These are phyloP conservation scores for Pseudanteris insignis DNA, from an alignment of 2,888 invertebrate genomes.

Conservation along the genomic window DNA sequence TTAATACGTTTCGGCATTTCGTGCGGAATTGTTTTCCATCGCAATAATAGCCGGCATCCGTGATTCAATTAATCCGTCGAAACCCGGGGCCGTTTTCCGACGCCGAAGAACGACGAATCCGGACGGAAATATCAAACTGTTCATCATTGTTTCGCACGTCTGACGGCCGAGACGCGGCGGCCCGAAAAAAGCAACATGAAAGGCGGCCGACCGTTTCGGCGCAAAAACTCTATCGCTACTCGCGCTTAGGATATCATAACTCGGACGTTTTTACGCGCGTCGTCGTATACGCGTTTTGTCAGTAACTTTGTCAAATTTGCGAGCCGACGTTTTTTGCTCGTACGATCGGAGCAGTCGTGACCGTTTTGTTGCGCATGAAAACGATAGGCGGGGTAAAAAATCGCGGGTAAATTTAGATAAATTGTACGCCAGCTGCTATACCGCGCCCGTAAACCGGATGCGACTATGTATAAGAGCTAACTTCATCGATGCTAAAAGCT, in stretches of 20 bases:
- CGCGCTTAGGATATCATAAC: slow-evolving; percentile 27
- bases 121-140: slow-evolving; percentile 11
- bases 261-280: slow-evolving; percentile 7
- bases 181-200: slow-evolving; percentile 16
- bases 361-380: slow-evolving; percentile 31
- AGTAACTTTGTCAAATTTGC: slow-evolving; percentile 45
- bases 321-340: slow-evolving; percentile 40
- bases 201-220: no score
- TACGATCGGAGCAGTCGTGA: slow-evolving; percentile 20
- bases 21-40: neutral
- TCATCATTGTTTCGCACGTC: slow-evolving; percentile 13
- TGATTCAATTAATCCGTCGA: slow-evolving; percentile 31
- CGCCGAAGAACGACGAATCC: slow-evolving; percentile 10
- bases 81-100: no score
- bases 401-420: slow-evolving; percentile 45
- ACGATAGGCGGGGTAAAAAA: slow-evolving; percentile 34
- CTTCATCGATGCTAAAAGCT: slow-evolving; percentile 51
- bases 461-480: slow-evolving; percentile 35
- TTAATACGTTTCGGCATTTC: slow-evolving; percentile 13
- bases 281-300: slow-evolving; percentile 20
- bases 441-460: slow-evolving; percentile 38
- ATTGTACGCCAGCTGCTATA: slow-evolving; percentile 40
- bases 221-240: no score
- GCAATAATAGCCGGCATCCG: slow-evolving; percentile 6
- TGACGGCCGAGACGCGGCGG: slow-evolving; percentile 5